A percentile compares a stretch with the other conserved stretches of the same genome.
phyloP scores from a whole-genome alignment of 2,797 vertebrate species.

The Manis crassicaudata region DNA sequence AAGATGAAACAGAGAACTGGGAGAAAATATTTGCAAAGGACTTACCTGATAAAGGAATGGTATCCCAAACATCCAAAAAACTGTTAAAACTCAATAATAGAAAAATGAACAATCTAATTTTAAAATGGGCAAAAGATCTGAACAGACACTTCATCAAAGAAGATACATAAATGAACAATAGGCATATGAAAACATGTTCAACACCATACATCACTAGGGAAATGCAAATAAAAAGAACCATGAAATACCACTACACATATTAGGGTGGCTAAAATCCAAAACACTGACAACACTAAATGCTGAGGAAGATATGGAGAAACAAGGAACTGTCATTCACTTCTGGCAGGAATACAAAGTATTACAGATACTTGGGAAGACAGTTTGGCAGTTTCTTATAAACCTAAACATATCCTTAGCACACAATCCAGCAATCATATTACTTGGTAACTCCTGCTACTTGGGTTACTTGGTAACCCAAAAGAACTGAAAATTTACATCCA shows the following conservation, averaged over 20 bases:
- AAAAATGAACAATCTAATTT: not conserved
- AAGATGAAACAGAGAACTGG: not conserved
- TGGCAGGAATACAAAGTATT: not conserved
- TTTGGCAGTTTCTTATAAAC: not conserved
- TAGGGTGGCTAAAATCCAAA: not conserved
- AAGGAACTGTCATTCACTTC: not conserved
- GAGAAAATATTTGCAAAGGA: not conserved
- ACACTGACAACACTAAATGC: not conserved
- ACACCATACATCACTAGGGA: not conserved
- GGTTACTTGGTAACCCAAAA: not conserved
- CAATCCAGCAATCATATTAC: not conserved
- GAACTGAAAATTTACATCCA: not conserved
- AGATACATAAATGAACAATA: not conserved
- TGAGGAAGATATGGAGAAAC: not conserved
- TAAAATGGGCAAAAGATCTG: not conserved
- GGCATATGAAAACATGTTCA: not conserved
- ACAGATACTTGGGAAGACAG: not conserved
- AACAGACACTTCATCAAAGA: not conserved
- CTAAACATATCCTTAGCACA: not conserved
- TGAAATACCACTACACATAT: not conserved
- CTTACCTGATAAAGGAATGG: not conserved
- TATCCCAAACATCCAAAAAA: not conserved
- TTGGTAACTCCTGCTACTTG: not conserved
- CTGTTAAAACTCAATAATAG: not conserved
- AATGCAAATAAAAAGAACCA: not conserved